Evolutionary conservation across 2,797 vertebrate genomes (phyloP).

Genomic region (Anniella stebbinsi): DNA sequence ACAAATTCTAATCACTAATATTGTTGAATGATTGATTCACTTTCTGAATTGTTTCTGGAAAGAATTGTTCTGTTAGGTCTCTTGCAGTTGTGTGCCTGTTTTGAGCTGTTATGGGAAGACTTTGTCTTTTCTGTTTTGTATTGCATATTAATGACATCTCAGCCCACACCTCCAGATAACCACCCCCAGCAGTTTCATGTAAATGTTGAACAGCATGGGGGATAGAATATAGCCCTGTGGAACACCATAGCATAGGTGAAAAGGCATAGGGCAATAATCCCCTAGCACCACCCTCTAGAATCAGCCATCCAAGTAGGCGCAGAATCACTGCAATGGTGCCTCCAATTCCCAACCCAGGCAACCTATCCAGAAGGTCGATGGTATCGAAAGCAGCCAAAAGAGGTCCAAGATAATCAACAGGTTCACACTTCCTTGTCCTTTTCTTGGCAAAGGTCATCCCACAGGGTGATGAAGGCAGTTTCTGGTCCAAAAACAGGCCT

Average conservation of each 20-base stretch:
- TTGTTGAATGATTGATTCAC: no score
- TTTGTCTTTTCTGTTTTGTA: no score
- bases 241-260: not conserved
- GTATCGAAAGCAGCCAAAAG: not conserved
- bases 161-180: not conserved
- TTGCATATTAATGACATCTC: not conserved
- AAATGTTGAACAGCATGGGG: not conserved
- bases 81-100: no score
- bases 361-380: not conserved
- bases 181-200: not conserved
- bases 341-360: not conserved
- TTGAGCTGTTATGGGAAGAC: no score
- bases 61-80: no score
- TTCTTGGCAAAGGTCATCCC: not conserved
- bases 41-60: no score
- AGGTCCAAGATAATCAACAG: not conserved
- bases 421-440: not conserved
- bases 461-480: not conserved
- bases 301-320: not conserved
- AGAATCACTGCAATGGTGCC: not conserved
- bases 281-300: not conserved
- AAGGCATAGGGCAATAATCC: not conserved
- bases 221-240: not conserved
- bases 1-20: no score
- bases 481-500: not conserved